These are phyloP conservation scores for Chiloscyllium punctatum DNA, from an alignment of 2,797 vertebrate species.

Conservation along the genomic window DNA sequence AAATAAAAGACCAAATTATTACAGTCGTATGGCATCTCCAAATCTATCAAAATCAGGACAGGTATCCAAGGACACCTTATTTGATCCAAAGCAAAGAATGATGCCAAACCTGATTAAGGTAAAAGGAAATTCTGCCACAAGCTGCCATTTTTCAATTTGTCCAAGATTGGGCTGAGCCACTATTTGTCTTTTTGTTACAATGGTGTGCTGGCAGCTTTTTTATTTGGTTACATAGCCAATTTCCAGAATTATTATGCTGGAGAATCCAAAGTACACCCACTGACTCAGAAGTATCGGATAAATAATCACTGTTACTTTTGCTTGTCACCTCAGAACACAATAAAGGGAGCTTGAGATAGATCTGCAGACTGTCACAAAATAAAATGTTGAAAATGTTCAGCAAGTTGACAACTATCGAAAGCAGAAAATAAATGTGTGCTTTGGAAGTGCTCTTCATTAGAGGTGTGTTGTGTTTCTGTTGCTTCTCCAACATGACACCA, in stretches of 20 bases:
- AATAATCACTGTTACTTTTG: neutral
- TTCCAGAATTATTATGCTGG: neutral
- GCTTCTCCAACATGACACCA: neutral
- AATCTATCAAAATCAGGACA: no score
- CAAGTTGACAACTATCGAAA: neutral
- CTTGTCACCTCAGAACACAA: neutral
- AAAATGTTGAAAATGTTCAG: neutral
- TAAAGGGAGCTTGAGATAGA: neutral
- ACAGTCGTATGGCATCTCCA: neutral
- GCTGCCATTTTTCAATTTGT: neutral
- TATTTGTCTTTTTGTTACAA: neutral
- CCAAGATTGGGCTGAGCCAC: neutral
- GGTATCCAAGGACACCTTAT: neutral
- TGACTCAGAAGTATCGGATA: neutral
- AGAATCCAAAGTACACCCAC: neutral
- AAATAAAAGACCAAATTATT: neutral
- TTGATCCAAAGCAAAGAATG: neutral
- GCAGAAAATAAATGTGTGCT: neutral
- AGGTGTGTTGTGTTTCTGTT: neutral
- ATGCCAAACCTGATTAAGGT: neutral
- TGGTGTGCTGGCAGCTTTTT: neutral
- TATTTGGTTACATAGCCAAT: neutral
- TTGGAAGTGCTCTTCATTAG: neutral
- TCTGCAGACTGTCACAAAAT: neutral
- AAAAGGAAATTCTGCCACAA: neutral